A percentile compares a stretch with the other conserved stretches of the same genome.
These are phyloP conservation scores for Acridotheres tristis DNA, from an alignment of 2,797 vertebrate genomes.

Conservation along the genomic window DNA sequence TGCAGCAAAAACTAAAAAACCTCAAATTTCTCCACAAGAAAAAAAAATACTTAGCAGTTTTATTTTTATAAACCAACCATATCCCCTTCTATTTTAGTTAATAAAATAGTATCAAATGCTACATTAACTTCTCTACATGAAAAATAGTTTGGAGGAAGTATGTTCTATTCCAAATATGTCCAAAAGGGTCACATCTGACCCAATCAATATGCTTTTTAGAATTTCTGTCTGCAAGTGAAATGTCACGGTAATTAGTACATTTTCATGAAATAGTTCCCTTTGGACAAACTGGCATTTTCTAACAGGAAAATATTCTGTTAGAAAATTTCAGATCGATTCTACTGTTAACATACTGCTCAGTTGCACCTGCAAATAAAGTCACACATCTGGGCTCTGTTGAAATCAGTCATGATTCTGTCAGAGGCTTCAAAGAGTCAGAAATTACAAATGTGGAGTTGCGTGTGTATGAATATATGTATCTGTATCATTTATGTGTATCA, in stretches of 20 bases:
- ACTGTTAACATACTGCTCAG: neutral
- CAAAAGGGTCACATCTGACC: neutral
- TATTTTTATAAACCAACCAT: neutral
- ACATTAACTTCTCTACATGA: neutral
- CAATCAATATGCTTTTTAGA: neutral
- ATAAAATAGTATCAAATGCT: neutral
- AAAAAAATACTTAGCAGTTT: neutral
- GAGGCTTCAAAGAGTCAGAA: neutral
- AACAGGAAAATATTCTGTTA: neutral
- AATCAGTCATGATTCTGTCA: slow-evolving; percentile 9
- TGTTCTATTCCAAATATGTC: slow-evolving; percentile 5
- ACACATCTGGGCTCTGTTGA: neutral
- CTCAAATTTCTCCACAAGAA: neutral
- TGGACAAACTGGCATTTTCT: slow-evolving; percentile 29
- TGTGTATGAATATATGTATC: neutral
- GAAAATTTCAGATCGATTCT: neutral
- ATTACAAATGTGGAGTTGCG: neutral
- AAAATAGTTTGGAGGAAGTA: neutral
- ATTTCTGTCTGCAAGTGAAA: slow-evolving; percentile 47
- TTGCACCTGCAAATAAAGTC: slow-evolving; percentile 15
- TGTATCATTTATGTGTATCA: neutral
- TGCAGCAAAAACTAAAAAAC: neutral
- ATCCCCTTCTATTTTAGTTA: neutral
- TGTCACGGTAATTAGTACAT: neutral
- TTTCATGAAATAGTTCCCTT: slow-evolving; percentile 30